Evolutionary conservation across 2,888 invertebrate genomes (phyloP).

Genomic region (Noctua janthe): DNA sequence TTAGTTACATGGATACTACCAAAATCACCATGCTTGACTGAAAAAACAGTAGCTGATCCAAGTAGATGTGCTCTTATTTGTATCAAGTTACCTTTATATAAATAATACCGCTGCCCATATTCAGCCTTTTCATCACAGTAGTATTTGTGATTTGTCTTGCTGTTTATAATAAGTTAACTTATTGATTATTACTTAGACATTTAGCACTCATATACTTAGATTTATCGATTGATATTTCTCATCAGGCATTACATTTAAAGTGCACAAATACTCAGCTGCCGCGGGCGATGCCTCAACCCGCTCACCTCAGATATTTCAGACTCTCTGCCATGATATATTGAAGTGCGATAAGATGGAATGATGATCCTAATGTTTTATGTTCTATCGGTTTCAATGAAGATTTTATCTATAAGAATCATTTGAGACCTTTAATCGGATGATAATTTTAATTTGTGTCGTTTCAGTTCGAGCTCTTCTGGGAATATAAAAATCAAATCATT

Average conservation of each 20-base stretch:
- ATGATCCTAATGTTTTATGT: slow-evolving; percentile 52
- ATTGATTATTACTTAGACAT: slow-evolving; percentile 37
- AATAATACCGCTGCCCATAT: neutral
- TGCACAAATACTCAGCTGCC: slow-evolving; percentile 41
- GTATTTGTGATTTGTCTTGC: slow-evolving; percentile 19
- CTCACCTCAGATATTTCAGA: slow-evolving; percentile 48
- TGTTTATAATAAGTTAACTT: slow-evolving; percentile 1
- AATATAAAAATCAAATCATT: neutral
- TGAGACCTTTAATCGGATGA: slow-evolving; percentile 12
- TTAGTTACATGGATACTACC: neutral
- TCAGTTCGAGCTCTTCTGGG: neutral
- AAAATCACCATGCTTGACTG: neutral
- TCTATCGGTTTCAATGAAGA: slow-evolving; percentile 39
- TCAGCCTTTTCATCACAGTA: neutral
- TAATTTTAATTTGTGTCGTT: slow-evolving; percentile 5
- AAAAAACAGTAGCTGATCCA: neutral
- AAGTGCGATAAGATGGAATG: slow-evolving; percentile 46
- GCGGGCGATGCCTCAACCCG: slow-evolving; percentile 39
- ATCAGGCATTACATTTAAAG: slow-evolving; percentile 55
- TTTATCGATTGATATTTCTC: slow-evolving; percentile 58
- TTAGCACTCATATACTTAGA: slow-evolving; percentile 33
- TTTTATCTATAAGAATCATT: slow-evolving; percentile 23
- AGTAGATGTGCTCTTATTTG: neutral
- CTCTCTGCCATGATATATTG: slow-evolving; percentile 41
- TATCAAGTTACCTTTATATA: too few relatives aligned